phyloP scores from a whole-genome alignment of 2,113 vertebrate species.

The Oryzias javanicus region DNA sequence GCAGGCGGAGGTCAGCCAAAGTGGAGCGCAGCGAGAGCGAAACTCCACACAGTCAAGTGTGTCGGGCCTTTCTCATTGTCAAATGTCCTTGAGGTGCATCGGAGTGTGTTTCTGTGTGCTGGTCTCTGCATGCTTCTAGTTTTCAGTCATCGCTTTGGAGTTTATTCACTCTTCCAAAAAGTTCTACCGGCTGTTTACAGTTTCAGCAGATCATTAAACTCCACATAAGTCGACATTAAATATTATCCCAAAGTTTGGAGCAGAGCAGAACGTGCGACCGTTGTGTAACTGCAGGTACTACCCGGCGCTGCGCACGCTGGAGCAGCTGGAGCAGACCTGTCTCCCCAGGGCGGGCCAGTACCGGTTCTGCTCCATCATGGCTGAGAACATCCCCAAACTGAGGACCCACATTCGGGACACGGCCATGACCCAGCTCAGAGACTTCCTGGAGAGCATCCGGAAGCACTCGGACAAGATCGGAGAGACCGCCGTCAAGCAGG shows the following conservation, averaged over 20 bases:
- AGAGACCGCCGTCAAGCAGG: constrained; percentile 95
- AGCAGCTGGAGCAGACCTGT: constrained; percentile 89
- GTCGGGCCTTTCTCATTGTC: constrained; percentile 14
- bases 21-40: constrained; percentile 14
- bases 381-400: constrained; percentile 89
- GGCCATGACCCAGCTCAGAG: constrained; percentile 95
- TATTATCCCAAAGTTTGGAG: background rate
- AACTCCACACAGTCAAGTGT: constrained; percentile 1
- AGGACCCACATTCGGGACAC: constrained; percentile 89
- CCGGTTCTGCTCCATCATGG: constrained; percentile 94
- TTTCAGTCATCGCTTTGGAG: background rate
- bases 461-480: constrained; percentile 98
- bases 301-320: constrained; percentile 91
- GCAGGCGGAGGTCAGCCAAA: constrained; percentile 42
- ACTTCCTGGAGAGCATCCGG: constrained; percentile 98
- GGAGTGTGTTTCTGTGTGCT: constrained; percentile 27
- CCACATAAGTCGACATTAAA: background rate
- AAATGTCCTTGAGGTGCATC: constrained; percentile 34
- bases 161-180: background rate
- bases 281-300: constrained; percentile 82
- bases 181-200: background rate
- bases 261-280: background rate
- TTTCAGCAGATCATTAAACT: background rate
- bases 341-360: constrained; percentile 91
- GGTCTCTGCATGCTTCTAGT: constrained; percentile 12